Evolutionary conservation across 2,113 vertebrate species (phyloP), one percentile per base, ranked within the genome.

Genomic region (Lepus europaeus): DNA sequence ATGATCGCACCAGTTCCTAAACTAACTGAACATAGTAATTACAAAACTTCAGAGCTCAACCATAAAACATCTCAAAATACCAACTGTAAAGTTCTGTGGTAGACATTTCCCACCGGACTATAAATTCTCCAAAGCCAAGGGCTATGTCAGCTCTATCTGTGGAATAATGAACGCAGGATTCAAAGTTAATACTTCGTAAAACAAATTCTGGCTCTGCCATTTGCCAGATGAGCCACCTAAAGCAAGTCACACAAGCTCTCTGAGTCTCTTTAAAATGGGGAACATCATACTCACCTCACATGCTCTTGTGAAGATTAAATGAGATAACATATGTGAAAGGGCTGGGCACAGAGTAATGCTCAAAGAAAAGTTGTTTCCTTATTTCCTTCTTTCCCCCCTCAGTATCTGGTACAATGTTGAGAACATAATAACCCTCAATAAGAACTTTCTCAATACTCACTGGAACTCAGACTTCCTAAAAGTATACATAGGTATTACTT

Each of bases 401-500:
- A 91, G 51, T 89, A 94, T 72, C 72, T 83, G 72, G 66, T 74
- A 59, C 36, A 84, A 81, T 80, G 66, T 61, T 90, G 78, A 95
- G 80, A 93, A 92, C 68, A 95, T 29, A 94, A 90, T 20, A 77
- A 56, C n/a, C 73, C 77, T 90, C 66, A 68, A 92, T 73, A 83
- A 93, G 83, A 92, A 45, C 85, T 92, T 96, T 39, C 87, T 76
- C 87, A 91, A 80, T 80, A 84, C 6, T 66, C 68, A 92, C 19
- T 53, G 72, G 66, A 87, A 89, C 27, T 87, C 53, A 84, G n/a
- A 73, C 73, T 80, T 92, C 53, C 64, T 70, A 82, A 56, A 72
- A 88, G 36, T 53, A 53, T 39, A 29, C 53, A 53, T 49, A 22
- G 49, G 36, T 23, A 31, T 59, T 59, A 59, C 12, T 17, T 59